A percentile compares a stretch with the other conserved stretches of the same genome.
phyloP scores from a whole-genome alignment of 64 coral and sea anemone genomes.

The Actinia equina region DNA sequence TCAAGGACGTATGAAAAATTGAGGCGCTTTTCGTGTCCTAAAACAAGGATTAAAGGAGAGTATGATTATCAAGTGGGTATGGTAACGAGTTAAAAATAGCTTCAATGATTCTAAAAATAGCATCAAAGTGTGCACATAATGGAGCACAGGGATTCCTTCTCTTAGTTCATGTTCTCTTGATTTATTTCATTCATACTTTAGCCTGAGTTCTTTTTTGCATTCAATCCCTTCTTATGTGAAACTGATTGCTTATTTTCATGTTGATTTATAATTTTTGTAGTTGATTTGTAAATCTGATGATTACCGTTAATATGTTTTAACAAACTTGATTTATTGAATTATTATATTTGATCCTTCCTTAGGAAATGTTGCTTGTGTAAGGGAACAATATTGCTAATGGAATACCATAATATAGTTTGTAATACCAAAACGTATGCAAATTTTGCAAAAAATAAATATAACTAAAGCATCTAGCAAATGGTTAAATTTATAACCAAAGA shows the following conservation, averaged over 20 bases:
- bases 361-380: not conserved
- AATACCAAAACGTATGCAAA: not conserved
- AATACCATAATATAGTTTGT: not conserved
- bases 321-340: not conserved
- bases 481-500: not conserved
- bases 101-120: too few species aligned
- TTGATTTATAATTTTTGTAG: too few species aligned
- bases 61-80: too few species aligned
- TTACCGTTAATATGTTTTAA: not conserved
- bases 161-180: too few species aligned
- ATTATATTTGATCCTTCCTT: not conserved
- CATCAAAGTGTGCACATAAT: too few species aligned
- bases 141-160: too few species aligned
- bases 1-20: too few species aligned
- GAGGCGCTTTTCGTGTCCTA: too few species aligned
- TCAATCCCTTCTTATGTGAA: not conserved
- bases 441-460: not conserved
- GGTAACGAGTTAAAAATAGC: too few species aligned
- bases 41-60: too few species aligned
- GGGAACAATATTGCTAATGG: not conserved
- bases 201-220: not conserved
- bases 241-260: too few species aligned
- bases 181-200: not conserved
- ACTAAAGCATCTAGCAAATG: not conserved
- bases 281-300: too few species aligned